phyloP scores from a whole-genome alignment of 2,797 vertebrate genomes.

The Cottoperca gobio region DNA sequence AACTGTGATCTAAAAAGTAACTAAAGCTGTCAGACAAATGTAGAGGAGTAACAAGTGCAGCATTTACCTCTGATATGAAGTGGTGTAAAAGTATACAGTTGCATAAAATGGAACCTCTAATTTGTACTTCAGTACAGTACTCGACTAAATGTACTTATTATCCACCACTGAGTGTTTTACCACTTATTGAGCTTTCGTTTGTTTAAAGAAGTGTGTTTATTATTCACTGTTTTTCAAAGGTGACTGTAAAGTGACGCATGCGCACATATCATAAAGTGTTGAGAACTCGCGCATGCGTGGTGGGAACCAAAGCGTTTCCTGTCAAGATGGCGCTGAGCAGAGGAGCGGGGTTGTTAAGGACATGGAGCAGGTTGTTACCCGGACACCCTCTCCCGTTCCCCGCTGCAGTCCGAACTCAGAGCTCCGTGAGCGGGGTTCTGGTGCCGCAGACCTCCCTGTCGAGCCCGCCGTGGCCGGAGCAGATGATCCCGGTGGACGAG shows the following conservation, averaged over 20 bases:
- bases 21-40: no score
- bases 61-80: not conserved
- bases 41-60: no score
- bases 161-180: no score
- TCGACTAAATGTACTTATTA: no score
- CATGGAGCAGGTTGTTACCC: slow-evolving; percentile 17
- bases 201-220: no score
- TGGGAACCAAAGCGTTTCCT: not conserved
- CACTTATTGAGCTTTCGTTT: no score
- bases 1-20: no score
- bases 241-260: not conserved
- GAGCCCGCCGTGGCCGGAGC: slow-evolving; percentile 89
- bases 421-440: slow-evolving; percentile 36
- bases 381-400: not conserved
- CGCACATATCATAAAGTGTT: not conserved
- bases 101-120: not conserved
- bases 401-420: slow-evolving; percentile 35
- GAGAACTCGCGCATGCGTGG: slow-evolving; percentile 34
- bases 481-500: slow-evolving; percentile 79
- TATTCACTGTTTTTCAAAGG: not conserved
- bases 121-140: not conserved
- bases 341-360: slow-evolving; percentile 61
- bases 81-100: not conserved
- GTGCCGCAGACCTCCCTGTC: slow-evolving; percentile 90
- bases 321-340: slow-evolving; percentile 70